Percentiles rank a stretch among this genome's conserved stretches.
phyloP scores from a whole-genome alignment of 2,888 invertebrate genomes.

The Acholoe squamosa region DNA sequence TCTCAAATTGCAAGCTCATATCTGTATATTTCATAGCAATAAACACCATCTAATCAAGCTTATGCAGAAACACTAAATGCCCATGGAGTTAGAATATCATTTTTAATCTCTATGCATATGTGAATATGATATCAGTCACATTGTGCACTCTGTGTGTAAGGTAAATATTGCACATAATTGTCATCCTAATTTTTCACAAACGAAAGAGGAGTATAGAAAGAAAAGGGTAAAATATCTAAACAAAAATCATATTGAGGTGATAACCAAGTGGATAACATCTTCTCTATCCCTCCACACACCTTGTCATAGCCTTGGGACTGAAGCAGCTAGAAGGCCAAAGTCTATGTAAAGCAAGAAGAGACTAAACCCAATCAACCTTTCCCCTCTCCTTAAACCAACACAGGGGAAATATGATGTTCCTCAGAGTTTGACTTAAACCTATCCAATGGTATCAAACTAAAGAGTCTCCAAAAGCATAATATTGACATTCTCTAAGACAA shows the following conservation, averaged over 20 bases:
- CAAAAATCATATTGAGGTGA: not conserved
- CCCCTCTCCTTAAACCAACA: not conserved
- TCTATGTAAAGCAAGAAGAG: not conserved
- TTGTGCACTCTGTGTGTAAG: not conserved
- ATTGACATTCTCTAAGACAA: conserved; percentile 12
- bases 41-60: no score
- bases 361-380: not conserved
- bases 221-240: not conserved
- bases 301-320: not conserved
- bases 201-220: not conserved
- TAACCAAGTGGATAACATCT: not conserved
- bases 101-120: not conserved
- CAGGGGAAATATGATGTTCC: not conserved
- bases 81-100: not conserved
- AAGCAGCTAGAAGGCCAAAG: not conserved
- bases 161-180: not conserved
- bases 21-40: not conserved
- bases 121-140: not conserved
- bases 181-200: not conserved
- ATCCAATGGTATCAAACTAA: not conserved
- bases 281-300: not conserved
- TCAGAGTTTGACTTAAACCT: not conserved
- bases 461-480: not conserved
- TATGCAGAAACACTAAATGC: no score
- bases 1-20: not conserved